Conservation (phyloP, 2,888 invertebrate species). For the Ornithoptera alexandrae region DNA sequence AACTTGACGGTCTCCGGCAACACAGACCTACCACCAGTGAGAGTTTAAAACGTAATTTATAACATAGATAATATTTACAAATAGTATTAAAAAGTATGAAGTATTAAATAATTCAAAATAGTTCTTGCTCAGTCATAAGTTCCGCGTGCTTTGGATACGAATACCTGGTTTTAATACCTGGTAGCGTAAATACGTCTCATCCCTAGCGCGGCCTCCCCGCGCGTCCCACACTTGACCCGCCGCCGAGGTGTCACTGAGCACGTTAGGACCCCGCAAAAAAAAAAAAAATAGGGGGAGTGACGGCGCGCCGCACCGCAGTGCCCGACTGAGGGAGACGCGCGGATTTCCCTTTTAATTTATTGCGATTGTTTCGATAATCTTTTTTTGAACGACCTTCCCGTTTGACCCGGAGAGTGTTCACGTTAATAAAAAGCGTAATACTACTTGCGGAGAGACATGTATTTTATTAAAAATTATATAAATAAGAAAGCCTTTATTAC, state of each 20-base stretch:
- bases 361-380: constrained; percentile 58
- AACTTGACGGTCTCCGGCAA: too few species aligned
- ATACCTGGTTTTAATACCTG: too few species aligned
- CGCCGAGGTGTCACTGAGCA: constrained; percentile 71
- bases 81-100: too few species aligned
- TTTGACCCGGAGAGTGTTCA: constrained; percentile 13
- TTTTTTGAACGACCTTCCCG: constrained; percentile 32
- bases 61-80: too few species aligned
- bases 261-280: constrained; percentile 72
- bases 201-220: constrained; percentile 38
- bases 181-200: too few species aligned
- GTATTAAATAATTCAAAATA: too few species aligned
- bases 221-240: constrained; percentile 42
- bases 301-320: constrained; percentile 37
- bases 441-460: neutral
- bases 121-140: too few species aligned
- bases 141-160: too few species aligned
- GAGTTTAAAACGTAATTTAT: too few species aligned
- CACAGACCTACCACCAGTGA: too few species aligned
- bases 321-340: constrained; percentile 42
- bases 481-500: neutral
- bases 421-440: neutral
- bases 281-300: constrained; percentile 56
- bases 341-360: constrained; percentile 71
- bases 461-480: neutral